These are phyloP conservation scores for Chelmon rostratus DNA, from an alignment of 2,797 vertebrate species.

Conservation along the genomic window DNA sequence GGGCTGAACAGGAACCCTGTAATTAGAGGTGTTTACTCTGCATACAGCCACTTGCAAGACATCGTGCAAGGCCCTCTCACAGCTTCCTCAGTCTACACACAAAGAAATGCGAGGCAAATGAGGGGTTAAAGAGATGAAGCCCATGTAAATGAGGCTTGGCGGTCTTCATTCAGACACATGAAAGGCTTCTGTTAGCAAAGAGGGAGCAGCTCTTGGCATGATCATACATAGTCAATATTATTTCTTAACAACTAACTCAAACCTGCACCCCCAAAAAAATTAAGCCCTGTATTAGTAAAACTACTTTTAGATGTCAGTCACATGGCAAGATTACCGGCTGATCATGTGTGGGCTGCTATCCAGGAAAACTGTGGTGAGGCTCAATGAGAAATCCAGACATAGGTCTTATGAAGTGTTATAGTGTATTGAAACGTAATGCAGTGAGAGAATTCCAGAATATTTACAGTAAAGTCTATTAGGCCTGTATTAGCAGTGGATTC, in stretches of 20 bases:
- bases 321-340: slow-evolving; percentile 55
- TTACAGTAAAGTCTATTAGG: slow-evolving; percentile 12
- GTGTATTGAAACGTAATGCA: slow-evolving; percentile 28
- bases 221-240: slow-evolving; percentile 81
- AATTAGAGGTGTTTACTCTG: slow-evolving; percentile 74
- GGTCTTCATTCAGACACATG: slow-evolving; percentile 79
- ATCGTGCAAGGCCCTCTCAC: slow-evolving; percentile 53
- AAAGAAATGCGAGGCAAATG: slow-evolving; percentile 67
- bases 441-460: slow-evolving; percentile 20
- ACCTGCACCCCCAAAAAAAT: slow-evolving; percentile 32
- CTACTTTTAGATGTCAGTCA: slow-evolving; percentile 46
- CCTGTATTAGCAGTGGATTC: slow-evolving; percentile 17
- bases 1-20: slow-evolving; percentile 61
- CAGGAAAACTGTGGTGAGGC: slow-evolving; percentile 48
- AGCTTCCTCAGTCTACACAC: slow-evolving; percentile 71
- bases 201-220: slow-evolving; percentile 61
- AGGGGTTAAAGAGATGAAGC: slow-evolving; percentile 77
- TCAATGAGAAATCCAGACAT: slow-evolving; percentile 42
- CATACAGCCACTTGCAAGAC: slow-evolving; percentile 64
- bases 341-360: slow-evolving; percentile 56
- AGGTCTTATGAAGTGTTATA: slow-evolving; percentile 40
- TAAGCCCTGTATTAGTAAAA: slow-evolving; percentile 39
- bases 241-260: slow-evolving; percentile 56
- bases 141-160: slow-evolving; percentile 81
- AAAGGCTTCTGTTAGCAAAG: slow-evolving; percentile 74